Conservation (phyloP, 2,888 invertebrate genomes). For the Calameuta pallipes region DNA sequence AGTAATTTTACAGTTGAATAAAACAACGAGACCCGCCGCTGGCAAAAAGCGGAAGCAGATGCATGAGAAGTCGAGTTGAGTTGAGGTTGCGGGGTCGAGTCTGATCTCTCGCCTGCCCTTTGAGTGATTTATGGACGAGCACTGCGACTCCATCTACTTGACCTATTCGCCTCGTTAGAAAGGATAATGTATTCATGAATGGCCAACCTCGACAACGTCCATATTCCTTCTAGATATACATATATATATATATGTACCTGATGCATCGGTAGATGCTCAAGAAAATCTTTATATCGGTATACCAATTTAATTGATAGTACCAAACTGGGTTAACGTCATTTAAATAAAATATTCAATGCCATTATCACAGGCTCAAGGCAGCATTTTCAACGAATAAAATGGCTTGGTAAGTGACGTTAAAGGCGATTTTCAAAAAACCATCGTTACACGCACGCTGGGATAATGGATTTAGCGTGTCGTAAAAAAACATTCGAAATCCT, state of each 20-base stretch:
- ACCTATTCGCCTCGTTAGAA: slow-evolving; percentile 61
- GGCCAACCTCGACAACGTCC: slow-evolving; percentile 34
- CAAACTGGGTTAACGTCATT: not conserved
- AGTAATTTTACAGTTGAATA: slow-evolving; percentile 43
- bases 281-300: not conserved
- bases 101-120: slow-evolving; percentile 46
- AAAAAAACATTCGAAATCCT: not conserved
- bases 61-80: slow-evolving; percentile 38
- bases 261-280: not conserved
- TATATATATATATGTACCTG: not conserved
- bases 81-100: slow-evolving; percentile 36
- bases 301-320: not conserved
- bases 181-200: slow-evolving; percentile 60
- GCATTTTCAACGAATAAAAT: not conserved
- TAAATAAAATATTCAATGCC: not conserved
- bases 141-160: slow-evolving; percentile 56
- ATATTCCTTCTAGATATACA: not conserved
- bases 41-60: slow-evolving; percentile 55
- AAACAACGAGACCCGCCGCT: slow-evolving; percentile 26
- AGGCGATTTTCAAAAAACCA: not conserved
- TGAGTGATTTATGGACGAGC: slow-evolving; percentile 58
- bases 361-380: not conserved
- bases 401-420: not conserved
- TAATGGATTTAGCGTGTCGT: not conserved
- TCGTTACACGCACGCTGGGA: not conserved